A percentile compares a stretch with the other conserved stretches of the same genome.
Conservation (phyloP, 2,888 invertebrate species). For the Thera obeliscata region DNA sequence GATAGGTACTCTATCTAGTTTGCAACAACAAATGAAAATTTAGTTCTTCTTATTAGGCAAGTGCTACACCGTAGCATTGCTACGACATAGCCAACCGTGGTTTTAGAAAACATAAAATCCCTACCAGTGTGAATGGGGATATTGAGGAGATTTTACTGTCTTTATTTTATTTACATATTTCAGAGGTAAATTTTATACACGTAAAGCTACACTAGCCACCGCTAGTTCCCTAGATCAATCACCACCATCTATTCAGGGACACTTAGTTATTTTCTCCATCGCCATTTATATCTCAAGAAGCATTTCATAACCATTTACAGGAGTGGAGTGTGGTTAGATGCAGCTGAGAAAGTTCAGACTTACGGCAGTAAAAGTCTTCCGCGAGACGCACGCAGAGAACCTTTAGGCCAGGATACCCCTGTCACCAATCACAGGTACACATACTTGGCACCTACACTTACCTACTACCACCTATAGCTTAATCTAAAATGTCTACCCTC, state of each 20-base stretch:
- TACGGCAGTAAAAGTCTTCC: slow-evolving; percentile 90
- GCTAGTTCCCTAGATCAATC: background rate
- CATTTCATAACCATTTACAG: slow-evolving; percentile 56
- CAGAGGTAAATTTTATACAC: too few species aligned
- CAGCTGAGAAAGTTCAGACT: slow-evolving; percentile 87
- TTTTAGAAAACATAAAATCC: too few species aligned
- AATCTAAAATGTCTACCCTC: background rate
- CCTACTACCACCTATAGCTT: background rate
- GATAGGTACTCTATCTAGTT: too few species aligned
- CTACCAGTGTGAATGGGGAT: too few species aligned
- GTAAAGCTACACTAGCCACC: background rate
- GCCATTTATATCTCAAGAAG: background rate
- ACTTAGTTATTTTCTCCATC: background rate
- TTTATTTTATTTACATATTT: too few species aligned
- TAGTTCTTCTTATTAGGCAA: too few species aligned
- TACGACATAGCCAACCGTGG: too few species aligned
- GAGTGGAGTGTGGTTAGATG: slow-evolving; percentile 91
- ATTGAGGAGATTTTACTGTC: too few species aligned
- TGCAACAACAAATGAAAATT: too few species aligned
- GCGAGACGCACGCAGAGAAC: slow-evolving; percentile 92
- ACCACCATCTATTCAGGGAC: too few species aligned
- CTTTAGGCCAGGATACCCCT: slow-evolving; percentile 91
- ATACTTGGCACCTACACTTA: slow-evolving; percentile 7
- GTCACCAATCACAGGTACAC: slow-evolving; percentile 75
- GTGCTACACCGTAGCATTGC: too few species aligned